Percentiles rank a stretch among this genome's conserved stretches.
Conservation (phyloP, 1,140 invertebrate genomes). For the Musca vetustissima region DNA sequence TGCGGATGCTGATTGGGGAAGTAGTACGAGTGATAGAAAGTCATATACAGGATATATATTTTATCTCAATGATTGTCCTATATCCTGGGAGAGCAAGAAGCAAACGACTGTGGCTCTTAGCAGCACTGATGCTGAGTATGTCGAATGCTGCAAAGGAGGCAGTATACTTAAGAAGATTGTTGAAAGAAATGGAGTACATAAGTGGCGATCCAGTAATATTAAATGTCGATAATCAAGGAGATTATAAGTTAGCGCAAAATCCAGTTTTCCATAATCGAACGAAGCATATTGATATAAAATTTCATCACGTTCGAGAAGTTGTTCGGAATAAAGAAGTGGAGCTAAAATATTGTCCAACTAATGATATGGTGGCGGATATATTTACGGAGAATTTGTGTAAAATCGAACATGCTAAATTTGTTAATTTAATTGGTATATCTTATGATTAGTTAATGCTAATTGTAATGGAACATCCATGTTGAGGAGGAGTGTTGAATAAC, state of each 20-base stretch:
- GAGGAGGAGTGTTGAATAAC: slow-evolving; percentile 12
- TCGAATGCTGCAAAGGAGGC: slow-evolving; percentile 52
- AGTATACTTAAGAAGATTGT: slow-evolving; percentile 41
- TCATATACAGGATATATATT: slow-evolving; percentile 32
- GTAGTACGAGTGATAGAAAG: slow-evolving; percentile 40
- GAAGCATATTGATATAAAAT: slow-evolving; percentile 55
- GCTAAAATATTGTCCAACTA: slow-evolving; percentile 19
- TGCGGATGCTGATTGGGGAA: slow-evolving; percentile 44
- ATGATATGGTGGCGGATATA: slow-evolving; percentile 26
- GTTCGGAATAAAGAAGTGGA: background rate
- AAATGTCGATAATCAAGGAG: slow-evolving; percentile 31
- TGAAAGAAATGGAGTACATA: slow-evolving; percentile 29
- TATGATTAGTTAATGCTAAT: background rate
- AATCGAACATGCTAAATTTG: slow-evolving; percentile 24
- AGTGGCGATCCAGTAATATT: slow-evolving; percentile 14
- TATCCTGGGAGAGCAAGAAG: slow-evolving; percentile 33
- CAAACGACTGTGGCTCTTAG: slow-evolving; percentile 31
- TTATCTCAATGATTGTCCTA: slow-evolving; percentile 26
- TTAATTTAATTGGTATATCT: slow-evolving; percentile 4
- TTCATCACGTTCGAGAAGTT: slow-evolving; percentile 44
- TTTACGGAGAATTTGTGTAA: slow-evolving; percentile 23
- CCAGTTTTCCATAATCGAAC: slow-evolving; percentile 45
- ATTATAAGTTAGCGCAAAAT: slow-evolving; percentile 36
- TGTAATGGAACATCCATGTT: slow-evolving; percentile 4
- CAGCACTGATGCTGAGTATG: slow-evolving; percentile 52